Conservation (phyloP, 2,113 vertebrate species). For the Glaucomys volans region DNA sequence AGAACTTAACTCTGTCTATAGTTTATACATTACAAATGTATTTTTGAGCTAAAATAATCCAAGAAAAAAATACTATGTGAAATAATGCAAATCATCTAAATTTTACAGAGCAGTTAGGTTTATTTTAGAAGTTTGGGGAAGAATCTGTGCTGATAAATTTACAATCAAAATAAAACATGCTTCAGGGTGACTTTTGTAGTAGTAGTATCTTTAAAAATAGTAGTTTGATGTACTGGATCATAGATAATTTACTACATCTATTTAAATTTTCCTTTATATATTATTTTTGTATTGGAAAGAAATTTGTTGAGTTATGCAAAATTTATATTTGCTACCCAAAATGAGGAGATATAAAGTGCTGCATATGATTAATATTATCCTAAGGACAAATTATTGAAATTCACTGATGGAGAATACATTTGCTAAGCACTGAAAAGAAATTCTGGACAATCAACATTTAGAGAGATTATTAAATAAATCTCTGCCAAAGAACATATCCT, state of each 20-base stretch:
- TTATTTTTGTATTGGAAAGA: not conserved
- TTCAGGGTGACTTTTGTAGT: not conserved
- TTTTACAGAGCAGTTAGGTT: not conserved
- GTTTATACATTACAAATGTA: not conserved
- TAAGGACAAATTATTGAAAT: not conserved
- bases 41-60: constrained; percentile 9
- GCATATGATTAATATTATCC: not conserved
- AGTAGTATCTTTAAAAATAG: not conserved
- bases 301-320: constrained; percentile 35
- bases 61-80: not conserved
- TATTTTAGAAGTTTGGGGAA: not conserved
- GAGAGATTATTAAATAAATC: not conserved
- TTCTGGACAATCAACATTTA: not conserved
- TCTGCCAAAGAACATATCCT: not conserved
- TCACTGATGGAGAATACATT: not conserved
- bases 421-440: not conserved
- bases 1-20: not conserved
- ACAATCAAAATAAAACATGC: not conserved
- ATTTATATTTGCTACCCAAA: constrained; percentile 4
- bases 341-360: not conserved
- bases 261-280: not conserved
- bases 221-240: not conserved
- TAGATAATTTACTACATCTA: not conserved
- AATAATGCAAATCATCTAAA: not conserved
- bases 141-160: constrained; percentile 25